Evolutionary conservation across 1,140 invertebrate species (phyloP).

Genomic region (Paraescarpia echinospica): DNA sequence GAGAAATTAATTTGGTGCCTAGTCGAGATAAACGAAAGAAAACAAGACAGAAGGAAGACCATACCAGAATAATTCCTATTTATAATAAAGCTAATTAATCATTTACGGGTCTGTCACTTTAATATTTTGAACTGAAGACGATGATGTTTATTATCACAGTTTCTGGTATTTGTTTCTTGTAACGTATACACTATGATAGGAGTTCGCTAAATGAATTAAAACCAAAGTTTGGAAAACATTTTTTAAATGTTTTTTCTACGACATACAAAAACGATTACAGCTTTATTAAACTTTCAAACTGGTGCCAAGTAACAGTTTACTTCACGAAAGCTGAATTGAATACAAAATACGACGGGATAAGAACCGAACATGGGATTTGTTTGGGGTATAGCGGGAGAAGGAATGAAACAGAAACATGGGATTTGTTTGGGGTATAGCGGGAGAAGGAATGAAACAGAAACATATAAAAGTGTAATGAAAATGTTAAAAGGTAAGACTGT

Average conservation of each 20-base stretch:
- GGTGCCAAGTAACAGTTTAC: not conserved
- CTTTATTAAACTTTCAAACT: not conserved
- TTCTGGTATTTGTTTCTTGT: too few relatives aligned
- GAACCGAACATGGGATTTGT: not conserved
- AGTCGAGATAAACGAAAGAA: not conserved
- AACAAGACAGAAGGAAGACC: not conserved
- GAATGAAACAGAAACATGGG: not conserved
- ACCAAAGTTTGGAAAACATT: not conserved
- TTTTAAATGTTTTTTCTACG: not conserved
- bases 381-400: not conserved
- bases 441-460: too few relatives aligned
- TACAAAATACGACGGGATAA: not conserved
- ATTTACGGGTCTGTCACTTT: not conserved
- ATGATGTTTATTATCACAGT: too few relatives aligned
- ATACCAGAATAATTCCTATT: not conserved
- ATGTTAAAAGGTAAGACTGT: too few relatives aligned
- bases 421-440: not conserved
- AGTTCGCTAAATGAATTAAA: not conserved
- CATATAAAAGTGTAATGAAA: too few relatives aligned
- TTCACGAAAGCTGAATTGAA: not conserved
- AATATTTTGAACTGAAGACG: not conserved
- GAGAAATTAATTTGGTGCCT: not conserved
- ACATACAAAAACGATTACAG: not conserved
- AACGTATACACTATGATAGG: too few relatives aligned
- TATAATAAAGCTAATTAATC: not conserved